Percentiles rank a stretch among this genome's conserved stretches.
phyloP scores from a whole-genome alignment of 2,888 invertebrate genomes.

The Coenonympha arcania region DNA sequence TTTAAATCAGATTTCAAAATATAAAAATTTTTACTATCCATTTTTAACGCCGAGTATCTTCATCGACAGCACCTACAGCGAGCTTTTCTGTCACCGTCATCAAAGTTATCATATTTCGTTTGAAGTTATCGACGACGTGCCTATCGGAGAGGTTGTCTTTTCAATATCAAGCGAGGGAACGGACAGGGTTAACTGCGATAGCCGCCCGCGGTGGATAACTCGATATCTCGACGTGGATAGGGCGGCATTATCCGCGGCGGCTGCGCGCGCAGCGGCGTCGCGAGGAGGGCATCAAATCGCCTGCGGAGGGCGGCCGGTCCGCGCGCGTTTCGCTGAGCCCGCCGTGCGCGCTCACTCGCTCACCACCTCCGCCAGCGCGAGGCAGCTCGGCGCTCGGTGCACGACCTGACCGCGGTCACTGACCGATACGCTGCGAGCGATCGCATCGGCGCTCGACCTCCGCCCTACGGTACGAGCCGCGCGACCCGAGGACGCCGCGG shows the following conservation, averaged over 20 bases:
- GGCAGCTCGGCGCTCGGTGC: slow-evolving; percentile 43
- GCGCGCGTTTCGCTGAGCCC: slow-evolving; percentile 52
- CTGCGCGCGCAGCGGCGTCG: slow-evolving; percentile 70
- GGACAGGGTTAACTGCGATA: slow-evolving; percentile 56
- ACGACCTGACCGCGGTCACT: slow-evolving; percentile 55
- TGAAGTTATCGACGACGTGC: not conserved
- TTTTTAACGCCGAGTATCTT: not conserved
- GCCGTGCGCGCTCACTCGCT: slow-evolving; percentile 46
- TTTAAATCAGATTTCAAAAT: slow-evolving; percentile 6
- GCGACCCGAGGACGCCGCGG: slow-evolving; percentile 29
- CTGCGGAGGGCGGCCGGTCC: slow-evolving; percentile 66
- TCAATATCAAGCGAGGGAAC: slow-evolving; percentile 36
- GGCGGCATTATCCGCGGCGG: slow-evolving; percentile 64
- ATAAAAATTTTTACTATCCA: not conserved
- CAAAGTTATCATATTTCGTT: slow-evolving; percentile 5
- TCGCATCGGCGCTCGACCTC: slow-evolving; percentile 31
- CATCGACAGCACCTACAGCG: not conserved
- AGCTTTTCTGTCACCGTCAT: not conserved
- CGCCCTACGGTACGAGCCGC: slow-evolving; percentile 37
- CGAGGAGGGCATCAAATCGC: slow-evolving; percentile 70
- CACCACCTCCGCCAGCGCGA: slow-evolving; percentile 54
- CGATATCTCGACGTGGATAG: slow-evolving; percentile 69
- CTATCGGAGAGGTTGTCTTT: not conserved
- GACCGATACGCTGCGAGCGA: slow-evolving; percentile 50
- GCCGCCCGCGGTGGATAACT: slow-evolving; percentile 57